These are phyloP conservation scores for Margarornis squamiger DNA, from an alignment of 2,797 vertebrate genomes.

Conservation along the genomic window DNA sequence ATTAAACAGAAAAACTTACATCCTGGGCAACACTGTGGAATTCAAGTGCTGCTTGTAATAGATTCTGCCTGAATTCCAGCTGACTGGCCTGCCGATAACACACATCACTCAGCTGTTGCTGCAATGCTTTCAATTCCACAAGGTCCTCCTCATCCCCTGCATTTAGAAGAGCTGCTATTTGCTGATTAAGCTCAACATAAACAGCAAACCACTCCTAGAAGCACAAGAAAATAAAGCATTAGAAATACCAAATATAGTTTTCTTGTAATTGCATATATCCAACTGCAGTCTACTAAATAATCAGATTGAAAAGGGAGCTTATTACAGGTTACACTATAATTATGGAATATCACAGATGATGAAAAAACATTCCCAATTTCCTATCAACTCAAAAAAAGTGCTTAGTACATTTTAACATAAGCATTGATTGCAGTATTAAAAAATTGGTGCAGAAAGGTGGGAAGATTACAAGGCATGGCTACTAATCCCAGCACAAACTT, in stretches of 20 bases:
- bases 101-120: slow-evolving; percentile 97
- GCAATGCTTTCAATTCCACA: slow-evolving; percentile 89
- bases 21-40: slow-evolving; percentile 96
- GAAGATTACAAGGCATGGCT: neutral
- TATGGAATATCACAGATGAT: neutral
- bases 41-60: slow-evolving; percentile 92
- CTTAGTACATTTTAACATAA: neutral
- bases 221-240: neutral
- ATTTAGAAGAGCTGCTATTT: slow-evolving; percentile 92
- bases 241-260: neutral
- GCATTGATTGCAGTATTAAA: neutral
- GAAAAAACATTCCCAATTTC: neutral
- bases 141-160: slow-evolving; percentile 94
- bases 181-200: slow-evolving; percentile 99
- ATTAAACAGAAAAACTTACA: slow-evolving; percentile 73
- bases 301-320: neutral
- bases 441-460: neutral
- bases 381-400: neutral
- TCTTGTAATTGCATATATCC: neutral
- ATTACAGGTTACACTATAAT: neutral
- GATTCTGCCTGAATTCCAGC: slow-evolving; percentile 93
- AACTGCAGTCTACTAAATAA: neutral
- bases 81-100: slow-evolving; percentile 96
- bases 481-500: neutral
- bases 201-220: slow-evolving; percentile 97